These are phyloP conservation scores for Neomorphus geoffroyi DNA, from an alignment of 2,797 vertebrate species.

Conservation along the genomic window DNA sequence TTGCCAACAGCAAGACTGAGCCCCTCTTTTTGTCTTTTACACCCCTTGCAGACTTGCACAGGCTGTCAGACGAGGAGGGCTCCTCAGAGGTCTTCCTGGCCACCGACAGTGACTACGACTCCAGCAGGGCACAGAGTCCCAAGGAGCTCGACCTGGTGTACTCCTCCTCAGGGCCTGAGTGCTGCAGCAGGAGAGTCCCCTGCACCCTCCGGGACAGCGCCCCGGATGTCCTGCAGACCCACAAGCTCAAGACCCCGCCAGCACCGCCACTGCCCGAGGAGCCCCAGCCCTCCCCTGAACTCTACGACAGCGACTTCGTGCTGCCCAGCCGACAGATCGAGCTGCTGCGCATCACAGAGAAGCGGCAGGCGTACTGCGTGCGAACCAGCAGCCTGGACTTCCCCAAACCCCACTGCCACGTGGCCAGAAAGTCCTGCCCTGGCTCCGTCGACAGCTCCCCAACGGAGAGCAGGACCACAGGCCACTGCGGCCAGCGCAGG, in stretches of 20 bases:
- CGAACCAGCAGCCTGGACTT: constrained; percentile 92
- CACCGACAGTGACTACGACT: constrained; percentile 90
- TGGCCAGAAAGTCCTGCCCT: constrained; percentile 70
- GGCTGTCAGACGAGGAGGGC: constrained; percentile 86
- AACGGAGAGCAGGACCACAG: constrained; percentile 27
- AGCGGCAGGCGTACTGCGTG: constrained; percentile 89
- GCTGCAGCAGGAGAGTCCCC: constrained; percentile 40
- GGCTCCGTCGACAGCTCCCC: constrained; percentile 71
- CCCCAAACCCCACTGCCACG: constrained; percentile 73
- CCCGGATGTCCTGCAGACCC: constrained; percentile 85
- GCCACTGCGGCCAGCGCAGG: constrained; percentile 18
- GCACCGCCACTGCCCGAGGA: constrained; percentile 61
- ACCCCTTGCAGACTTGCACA: constrained; percentile 50
- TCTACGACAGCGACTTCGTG: constrained; percentile 91
- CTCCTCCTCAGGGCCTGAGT: constrained; percentile 70
- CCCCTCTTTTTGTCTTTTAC: neutral
- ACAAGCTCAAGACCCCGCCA: constrained; percentile 59
- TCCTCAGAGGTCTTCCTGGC: constrained; percentile 92
- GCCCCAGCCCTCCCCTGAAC: constrained; percentile 47
- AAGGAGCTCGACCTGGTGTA: constrained; percentile 88
- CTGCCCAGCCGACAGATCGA: constrained; percentile 91
- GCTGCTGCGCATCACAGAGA: constrained; percentile 89
- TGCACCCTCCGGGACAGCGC: constrained; percentile 73
- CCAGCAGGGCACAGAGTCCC: constrained; percentile 88
- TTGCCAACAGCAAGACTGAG: neutral